Percentiles rank a stretch among this genome's conserved stretches.
These are phyloP conservation scores for Morus bassanus DNA, from an alignment of 2,797 vertebrate species.

Conservation along the genomic window DNA sequence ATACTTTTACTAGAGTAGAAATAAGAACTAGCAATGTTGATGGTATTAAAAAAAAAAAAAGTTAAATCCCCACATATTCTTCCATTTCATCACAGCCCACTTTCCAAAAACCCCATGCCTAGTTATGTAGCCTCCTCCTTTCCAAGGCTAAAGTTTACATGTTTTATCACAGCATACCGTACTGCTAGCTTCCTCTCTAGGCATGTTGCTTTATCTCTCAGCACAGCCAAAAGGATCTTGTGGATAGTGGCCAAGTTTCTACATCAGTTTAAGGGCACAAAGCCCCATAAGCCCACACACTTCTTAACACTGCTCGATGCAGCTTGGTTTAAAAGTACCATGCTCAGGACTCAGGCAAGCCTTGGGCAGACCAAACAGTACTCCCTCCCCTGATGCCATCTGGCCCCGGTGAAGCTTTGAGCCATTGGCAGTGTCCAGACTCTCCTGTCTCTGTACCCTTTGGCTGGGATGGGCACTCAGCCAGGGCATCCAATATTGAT, in stretches of 20 bases:
- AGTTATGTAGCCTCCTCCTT: not conserved
- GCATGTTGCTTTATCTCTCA: not conserved
- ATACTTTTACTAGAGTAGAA: not conserved
- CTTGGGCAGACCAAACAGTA: not conserved
- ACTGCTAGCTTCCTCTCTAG: not conserved
- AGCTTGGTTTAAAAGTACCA: not conserved
- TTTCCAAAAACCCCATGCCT: not conserved
- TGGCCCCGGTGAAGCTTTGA: not conserved
- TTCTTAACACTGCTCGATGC: not conserved
- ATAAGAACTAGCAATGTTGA: not conserved
- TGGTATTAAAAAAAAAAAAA: not conserved
- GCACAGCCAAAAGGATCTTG: not conserved
- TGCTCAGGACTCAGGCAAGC: not conserved
- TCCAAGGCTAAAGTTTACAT: not conserved
- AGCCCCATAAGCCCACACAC: not conserved
- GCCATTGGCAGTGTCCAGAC: not conserved
- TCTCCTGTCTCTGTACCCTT: not conserved
- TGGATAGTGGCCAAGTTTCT: not conserved
- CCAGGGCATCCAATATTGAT: not conserved
- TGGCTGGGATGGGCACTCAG: not conserved
- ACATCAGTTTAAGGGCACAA: not conserved
- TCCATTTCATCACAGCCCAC: not conserved
- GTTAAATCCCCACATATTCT: not conserved
- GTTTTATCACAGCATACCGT: not conserved
- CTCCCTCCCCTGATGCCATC: not conserved